phyloP scores from a whole-genome alignment of 1,140 invertebrate species.

The Drosophila sturtevanti region DNA sequence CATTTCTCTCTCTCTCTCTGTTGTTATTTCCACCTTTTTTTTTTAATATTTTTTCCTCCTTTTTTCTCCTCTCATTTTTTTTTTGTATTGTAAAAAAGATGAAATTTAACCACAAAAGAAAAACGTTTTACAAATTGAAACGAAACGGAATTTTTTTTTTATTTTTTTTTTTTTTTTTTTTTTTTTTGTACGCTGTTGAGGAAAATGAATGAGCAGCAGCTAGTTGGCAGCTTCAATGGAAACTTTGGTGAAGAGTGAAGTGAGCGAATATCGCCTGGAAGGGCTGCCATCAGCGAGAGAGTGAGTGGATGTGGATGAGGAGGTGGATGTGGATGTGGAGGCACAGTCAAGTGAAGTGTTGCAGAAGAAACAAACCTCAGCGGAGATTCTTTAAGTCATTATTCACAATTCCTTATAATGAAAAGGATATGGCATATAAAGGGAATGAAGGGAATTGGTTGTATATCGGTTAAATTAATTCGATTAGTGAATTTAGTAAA shows the following conservation, averaged over 20 bases:
- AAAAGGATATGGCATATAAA: neutral
- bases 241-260: neutral
- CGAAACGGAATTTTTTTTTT: slow-evolving; percentile 21
- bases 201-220: slow-evolving; percentile 57
- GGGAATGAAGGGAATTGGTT: neutral
- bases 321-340: neutral
- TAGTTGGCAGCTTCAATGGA: neutral
- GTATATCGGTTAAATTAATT: no score
- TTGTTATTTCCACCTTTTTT: neutral
- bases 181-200: slow-evolving; percentile 27
- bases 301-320: no score
- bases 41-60: slow-evolving; percentile 12
- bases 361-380: slow-evolving; percentile 7
- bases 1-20: neutral
- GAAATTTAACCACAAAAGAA: slow-evolving; percentile 58
- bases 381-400: slow-evolving; percentile 8
- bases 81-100: slow-evolving; percentile 41
- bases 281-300: neutral
- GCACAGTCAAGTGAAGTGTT: slow-evolving; percentile 15
- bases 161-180: slow-evolving; percentile 15
- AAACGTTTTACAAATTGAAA: slow-evolving; percentile 74
- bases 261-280: neutral
- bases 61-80: slow-evolving; percentile 9
- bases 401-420: slow-evolving; percentile 3
- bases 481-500: neutral